Evolutionary conservation across 2,888 invertebrate species (phyloP), one percentile per base, ranked within the genome.

Genomic region (Drosophila pegasa): DNA sequence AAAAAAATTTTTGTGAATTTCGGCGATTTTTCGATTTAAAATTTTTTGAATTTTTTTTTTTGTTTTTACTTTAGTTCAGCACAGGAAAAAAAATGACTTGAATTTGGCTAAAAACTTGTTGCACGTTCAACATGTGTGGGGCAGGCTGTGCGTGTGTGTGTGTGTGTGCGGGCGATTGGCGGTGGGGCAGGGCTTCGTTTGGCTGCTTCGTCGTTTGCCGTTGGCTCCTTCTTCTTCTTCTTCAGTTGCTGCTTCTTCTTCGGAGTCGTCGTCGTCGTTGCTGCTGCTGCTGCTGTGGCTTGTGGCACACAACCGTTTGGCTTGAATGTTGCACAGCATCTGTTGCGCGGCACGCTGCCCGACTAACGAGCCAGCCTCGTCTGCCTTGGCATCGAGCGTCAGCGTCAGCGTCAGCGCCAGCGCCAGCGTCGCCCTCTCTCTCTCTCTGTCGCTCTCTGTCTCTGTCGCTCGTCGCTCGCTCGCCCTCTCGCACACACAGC

Each of bases 311-410:
- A 88, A 85, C 88, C 87, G 59, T 70, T 73, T 51, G 68, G 80
- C 84, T 83, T 80, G 74, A 57, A 76, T 83, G 88, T 86, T 86
- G 84, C 71, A 76, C 87, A 88, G 88, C 88, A 87, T 88, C 88
- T 86, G 86, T 88, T 86, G 86, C 86, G 69, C 64, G 57, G 80
- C 74, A 54, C 62, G 60, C 66, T 69, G 72, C 55, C 73, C 75
- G 68, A 85, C 62, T 74, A 40, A 71, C 82, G 85, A 84, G 73
- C 52, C 66, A 84, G 51, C 63, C 61, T 80, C 67, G 52, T 18
- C 43, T 37, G 14, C 57, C 33, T 37, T 43, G 51, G 9, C 55
- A 38, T 56, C 52, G 37, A 35, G 18, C 50, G 50, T 22, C 48
- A 12, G 7, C 48, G 48, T 48, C 48, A 48, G 47, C 47, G 31